Evolutionary conservation across 2,888 invertebrate species (phyloP).

Genomic region (Protophormia terraenovae): DNA sequence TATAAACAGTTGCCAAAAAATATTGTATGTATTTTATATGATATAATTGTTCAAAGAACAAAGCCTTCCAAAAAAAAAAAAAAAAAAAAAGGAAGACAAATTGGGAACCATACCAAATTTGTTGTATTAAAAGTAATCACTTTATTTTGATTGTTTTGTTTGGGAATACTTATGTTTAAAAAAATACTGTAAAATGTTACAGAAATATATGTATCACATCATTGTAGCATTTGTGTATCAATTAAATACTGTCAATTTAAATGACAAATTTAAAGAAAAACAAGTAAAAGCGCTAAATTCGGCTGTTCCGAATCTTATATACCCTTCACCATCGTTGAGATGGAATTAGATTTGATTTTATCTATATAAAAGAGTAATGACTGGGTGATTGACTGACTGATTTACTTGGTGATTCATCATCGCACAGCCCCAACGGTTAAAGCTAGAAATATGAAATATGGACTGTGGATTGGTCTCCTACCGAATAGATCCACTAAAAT

Average conservation of each 20-base stretch:
- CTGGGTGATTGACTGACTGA: too few relatives aligned
- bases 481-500: too few relatives aligned
- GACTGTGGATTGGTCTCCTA: too few relatives aligned
- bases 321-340: too few relatives aligned
- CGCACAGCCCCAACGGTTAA: too few relatives aligned
- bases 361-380: too few relatives aligned
- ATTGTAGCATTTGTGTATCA: background rate
- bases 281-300: too few relatives aligned
- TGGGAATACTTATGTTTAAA: background rate
- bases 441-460: too few relatives aligned
- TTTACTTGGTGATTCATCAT: too few relatives aligned
- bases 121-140: background rate
- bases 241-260: constrained; percentile 13
- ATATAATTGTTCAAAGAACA: background rate
- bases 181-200: background rate
- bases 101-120: background rate
- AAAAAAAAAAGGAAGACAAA: background rate
- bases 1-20: background rate
- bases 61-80: background rate
- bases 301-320: too few relatives aligned
- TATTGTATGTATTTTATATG: too few relatives aligned
- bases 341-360: too few relatives aligned
- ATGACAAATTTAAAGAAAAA: background rate
- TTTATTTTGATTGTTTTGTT: background rate
- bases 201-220: background rate